These are phyloP conservation scores for Triplophysa tibetana DNA, from an alignment of 2,113 vertebrate species.

Conservation along the genomic window DNA sequence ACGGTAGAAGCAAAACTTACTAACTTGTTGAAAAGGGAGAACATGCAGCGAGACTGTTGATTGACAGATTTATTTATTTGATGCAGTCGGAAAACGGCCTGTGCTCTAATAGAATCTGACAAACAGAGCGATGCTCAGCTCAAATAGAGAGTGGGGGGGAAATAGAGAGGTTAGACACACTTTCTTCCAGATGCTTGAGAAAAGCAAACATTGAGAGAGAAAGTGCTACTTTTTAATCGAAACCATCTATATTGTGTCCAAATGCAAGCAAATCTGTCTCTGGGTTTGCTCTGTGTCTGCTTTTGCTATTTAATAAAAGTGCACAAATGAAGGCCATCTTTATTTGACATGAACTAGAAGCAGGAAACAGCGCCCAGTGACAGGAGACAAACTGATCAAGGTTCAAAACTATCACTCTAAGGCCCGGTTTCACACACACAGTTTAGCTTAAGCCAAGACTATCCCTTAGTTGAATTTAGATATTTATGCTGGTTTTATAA, in stretches of 20 bases:
- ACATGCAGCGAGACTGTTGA: not conserved
- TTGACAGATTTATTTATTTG: conserved; percentile 29
- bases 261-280: conserved; percentile 22
- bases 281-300: conserved; percentile 30
- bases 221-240: conserved; percentile 29
- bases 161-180: not conserved
- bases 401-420: not conserved
- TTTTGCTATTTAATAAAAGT: conserved; percentile 21
- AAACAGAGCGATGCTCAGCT: conserved; percentile 1
- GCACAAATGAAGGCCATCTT: conserved; percentile 17
- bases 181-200: conserved; percentile 55
- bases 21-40: not conserved
- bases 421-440: too few relatives aligned
- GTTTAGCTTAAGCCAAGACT: too few relatives aligned
- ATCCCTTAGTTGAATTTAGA: too few relatives aligned
- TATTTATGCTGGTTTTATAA: too few relatives aligned
- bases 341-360: not conserved
- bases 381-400: not conserved
- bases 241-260: conserved; percentile 1
- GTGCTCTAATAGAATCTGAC: not conserved
- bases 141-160: not conserved
- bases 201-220: conserved; percentile 60
- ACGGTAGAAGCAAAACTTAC: not conserved
- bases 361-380: not conserved
- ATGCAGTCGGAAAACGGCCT: not conserved